Evolutionary conservation across 64 coral and sea anemone genomes (phyloP).

Genomic region (Porites lutea): DNA sequence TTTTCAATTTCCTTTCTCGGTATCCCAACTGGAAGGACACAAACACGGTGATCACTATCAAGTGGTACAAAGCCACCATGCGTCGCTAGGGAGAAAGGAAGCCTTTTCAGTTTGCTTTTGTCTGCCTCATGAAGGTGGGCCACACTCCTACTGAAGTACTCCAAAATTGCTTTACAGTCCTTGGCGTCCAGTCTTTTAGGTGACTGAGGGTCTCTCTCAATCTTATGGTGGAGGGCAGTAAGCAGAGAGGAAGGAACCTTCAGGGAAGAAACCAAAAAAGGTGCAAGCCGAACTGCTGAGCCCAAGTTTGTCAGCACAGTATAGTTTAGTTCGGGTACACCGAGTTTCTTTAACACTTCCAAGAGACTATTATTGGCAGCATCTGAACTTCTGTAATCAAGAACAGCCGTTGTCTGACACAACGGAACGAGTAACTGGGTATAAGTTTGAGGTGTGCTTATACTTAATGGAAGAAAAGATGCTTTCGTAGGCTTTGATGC

Average conservation of each 20-base stretch:
- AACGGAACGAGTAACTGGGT: constrained; percentile 13
- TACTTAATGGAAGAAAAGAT: background rate
- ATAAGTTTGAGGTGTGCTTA: too few relatives aligned
- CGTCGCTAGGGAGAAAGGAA: constrained; percentile 41
- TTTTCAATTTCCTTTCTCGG: constrained; percentile 27
- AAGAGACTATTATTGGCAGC: background rate
- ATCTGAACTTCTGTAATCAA: background rate
- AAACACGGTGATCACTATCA: background rate
- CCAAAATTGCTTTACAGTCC: background rate
- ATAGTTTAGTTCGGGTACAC: constrained; percentile 5
- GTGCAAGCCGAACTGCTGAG: background rate
- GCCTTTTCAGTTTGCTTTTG: background rate
- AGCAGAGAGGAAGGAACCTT: constrained; percentile 19
- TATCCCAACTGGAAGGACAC: constrained; percentile 2
- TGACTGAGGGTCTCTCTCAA: background rate
- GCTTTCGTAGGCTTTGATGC: background rate
- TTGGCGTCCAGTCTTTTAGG: background rate
- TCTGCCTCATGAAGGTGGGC: background rate
- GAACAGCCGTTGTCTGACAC: background rate
- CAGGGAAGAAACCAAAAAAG: constrained; percentile 26
- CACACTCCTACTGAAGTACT: constrained; percentile 30
- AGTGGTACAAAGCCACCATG: background rate
- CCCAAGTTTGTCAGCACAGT: background rate
- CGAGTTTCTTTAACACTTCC: background rate
- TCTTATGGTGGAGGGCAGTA: background rate